These are phyloP conservation scores for Scolopax bukidnonensis DNA, from an alignment of 2,797 vertebrate genomes.

Conservation along the genomic window DNA sequence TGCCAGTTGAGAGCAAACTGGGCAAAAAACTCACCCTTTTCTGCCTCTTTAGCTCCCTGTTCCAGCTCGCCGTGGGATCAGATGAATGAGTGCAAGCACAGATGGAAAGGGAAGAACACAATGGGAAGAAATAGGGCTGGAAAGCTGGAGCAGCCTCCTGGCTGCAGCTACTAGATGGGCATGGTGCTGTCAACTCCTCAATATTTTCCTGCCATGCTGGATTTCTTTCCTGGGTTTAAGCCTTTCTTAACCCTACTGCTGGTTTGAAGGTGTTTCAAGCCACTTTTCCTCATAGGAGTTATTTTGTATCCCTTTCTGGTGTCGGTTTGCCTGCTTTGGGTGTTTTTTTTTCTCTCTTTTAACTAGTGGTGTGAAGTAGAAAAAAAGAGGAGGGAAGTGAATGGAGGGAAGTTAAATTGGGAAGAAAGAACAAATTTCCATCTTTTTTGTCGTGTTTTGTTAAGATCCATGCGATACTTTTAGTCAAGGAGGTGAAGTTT, in stretches of 20 bases:
- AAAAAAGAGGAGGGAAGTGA: not conserved
- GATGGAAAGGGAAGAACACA: slow-evolving; percentile 1
- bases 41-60: not conserved
- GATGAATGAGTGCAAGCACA: not conserved
- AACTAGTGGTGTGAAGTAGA: not conserved
- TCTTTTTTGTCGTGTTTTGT: slow-evolving; percentile 13
- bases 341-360: not conserved
- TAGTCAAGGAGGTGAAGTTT: not conserved
- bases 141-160: slow-evolving; percentile 7
- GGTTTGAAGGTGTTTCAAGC: not conserved
- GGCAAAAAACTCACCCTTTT: not conserved
- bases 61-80: slow-evolving; percentile 1
- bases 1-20: not conserved
- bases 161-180: not conserved
- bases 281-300: not conserved
- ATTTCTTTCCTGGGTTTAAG: slow-evolving; percentile 33
- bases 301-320: not conserved
- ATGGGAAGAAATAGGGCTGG: not conserved
- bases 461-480: not conserved
- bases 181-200: not conserved
- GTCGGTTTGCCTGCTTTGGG: not conserved
- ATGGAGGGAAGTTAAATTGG: not conserved
- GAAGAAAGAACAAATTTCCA: slow-evolving; percentile 24
- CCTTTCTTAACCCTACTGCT: not conserved
- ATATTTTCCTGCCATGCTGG: slow-evolving; percentile 24